Evolutionary conservation across 2,113 vertebrate species (phyloP).

Genomic region (Lamprologus ornatipinnis): DNA sequence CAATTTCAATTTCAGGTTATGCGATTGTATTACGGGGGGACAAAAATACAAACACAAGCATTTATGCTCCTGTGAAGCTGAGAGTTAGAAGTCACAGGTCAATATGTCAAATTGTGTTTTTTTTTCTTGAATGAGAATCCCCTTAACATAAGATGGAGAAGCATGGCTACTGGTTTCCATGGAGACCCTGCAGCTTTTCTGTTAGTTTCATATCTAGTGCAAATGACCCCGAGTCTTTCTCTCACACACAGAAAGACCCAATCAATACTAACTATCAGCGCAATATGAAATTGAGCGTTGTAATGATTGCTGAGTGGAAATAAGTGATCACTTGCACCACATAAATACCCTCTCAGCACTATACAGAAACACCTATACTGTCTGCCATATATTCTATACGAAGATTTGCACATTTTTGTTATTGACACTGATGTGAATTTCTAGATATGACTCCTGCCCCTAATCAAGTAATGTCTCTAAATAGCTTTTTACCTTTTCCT

Average conservation of each 20-base stretch:
- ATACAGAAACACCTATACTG: not conserved
- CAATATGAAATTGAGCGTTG: not conserved
- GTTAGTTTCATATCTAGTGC: not conserved
- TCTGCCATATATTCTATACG: not conserved
- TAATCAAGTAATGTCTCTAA: not conserved
- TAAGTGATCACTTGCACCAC: not conserved
- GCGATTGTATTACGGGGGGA: not conserved
- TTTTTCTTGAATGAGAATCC: not conserved
- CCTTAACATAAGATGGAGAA: not conserved
- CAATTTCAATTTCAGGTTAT: not conserved
- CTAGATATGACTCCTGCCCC: not conserved
- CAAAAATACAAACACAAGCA: not conserved
- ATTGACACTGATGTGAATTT: not conserved
- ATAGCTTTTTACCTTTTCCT: not conserved
- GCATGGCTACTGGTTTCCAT: conserved; percentile 41
- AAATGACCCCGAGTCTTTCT: not conserved
- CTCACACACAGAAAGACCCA: not conserved
- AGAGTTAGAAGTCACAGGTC: not conserved
- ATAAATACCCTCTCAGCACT: not conserved
- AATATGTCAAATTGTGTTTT: not conserved
- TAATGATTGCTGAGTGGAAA: not conserved
- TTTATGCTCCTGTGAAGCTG: not conserved
- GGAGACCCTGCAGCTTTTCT: conserved; percentile 28
- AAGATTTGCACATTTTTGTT: not conserved
- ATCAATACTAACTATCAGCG: not conserved